These are phyloP conservation scores for Denticeps clupeoides DNA, from an alignment of 2,797 vertebrate genomes.

Conservation along the genomic window DNA sequence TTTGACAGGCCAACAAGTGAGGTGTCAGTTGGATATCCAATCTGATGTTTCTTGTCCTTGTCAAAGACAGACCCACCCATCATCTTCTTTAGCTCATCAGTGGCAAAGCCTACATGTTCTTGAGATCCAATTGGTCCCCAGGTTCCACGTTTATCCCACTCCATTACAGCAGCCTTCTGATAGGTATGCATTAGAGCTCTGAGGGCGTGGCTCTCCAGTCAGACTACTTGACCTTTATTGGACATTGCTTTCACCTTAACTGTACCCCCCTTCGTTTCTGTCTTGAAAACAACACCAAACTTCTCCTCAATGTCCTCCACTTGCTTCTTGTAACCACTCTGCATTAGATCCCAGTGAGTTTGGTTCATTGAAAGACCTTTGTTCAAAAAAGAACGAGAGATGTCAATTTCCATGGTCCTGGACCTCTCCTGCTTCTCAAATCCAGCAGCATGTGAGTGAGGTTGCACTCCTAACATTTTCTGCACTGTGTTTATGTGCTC, in stretches of 20 bases:
- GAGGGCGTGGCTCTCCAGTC: slow-evolving; percentile 43
- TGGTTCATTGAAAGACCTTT: slow-evolving; percentile 27
- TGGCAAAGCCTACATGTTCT: slow-evolving; percentile 9
- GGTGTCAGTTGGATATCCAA: neutral
- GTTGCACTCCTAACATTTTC: neutral
- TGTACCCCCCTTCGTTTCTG: rapidly evolving
- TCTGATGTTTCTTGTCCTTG: slow-evolving; percentile 12
- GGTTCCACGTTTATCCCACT: neutral
- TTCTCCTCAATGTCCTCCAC: slow-evolving; percentile 26
- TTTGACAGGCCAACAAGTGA: rapidly evolving
- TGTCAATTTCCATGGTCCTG: slow-evolving; percentile 13
- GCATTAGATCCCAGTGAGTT: slow-evolving; percentile 29
- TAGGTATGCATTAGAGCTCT: slow-evolving; percentile 46
- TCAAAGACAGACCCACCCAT: neutral
- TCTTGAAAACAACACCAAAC: slow-evolving; percentile 37
- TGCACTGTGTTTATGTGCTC: rapidly evolving
- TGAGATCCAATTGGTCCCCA: slow-evolving; percentile 12
- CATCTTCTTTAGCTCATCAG: neutral
- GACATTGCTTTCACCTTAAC: slow-evolving; percentile 24
- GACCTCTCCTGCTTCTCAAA: rapidly evolving
- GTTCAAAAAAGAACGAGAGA: slow-evolving; percentile 21
- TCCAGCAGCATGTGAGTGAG: neutral
- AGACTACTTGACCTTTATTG: neutral
- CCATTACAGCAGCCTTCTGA: slow-evolving; percentile 34
- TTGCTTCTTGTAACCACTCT: rapidly evolving